phyloP scores from a whole-genome alignment of 1,140 invertebrate species.

The Ips nitidus region DNA sequence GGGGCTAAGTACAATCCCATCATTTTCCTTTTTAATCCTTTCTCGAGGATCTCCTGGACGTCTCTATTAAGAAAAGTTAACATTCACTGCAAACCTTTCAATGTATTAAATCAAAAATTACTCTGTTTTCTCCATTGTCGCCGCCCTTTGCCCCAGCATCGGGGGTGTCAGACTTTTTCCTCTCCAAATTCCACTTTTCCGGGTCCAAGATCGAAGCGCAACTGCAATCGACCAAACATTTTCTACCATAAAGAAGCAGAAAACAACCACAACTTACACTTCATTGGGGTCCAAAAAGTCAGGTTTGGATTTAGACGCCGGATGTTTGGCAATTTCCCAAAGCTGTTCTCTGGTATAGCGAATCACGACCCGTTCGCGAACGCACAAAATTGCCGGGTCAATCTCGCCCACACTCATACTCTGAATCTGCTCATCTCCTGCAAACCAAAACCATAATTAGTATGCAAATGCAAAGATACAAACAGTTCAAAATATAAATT shows the following conservation, averaged over 20 bases:
- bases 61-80: conserved; percentile 49
- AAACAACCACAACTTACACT: conserved; percentile 37
- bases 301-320: conserved; percentile 63
- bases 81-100: neutral
- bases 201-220: conserved; percentile 63
- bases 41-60: conserved; percentile 74
- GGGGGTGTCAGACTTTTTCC: conserved; percentile 58
- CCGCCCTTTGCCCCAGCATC: conserved; percentile 50
- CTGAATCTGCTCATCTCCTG: conserved; percentile 44
- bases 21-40: conserved; percentile 77
- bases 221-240: conserved; percentile 45
- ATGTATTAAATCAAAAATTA: conserved; percentile 3
- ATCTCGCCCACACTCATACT: conserved; percentile 36
- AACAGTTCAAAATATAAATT: neutral
- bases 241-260: neutral
- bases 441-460: conserved; percentile 17
- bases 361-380: conserved; percentile 32
- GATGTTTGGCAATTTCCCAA: conserved; percentile 70
- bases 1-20: conserved; percentile 80
- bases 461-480: neutral
- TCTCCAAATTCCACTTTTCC: conserved; percentile 60
- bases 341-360: conserved; percentile 65
- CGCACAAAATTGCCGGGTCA: conserved; percentile 47
- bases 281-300: conserved; percentile 42
- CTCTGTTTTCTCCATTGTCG: conserved; percentile 43